phyloP scores from a whole-genome alignment of 2,113 vertebrate species.

The Pogonocichla stellata region DNA sequence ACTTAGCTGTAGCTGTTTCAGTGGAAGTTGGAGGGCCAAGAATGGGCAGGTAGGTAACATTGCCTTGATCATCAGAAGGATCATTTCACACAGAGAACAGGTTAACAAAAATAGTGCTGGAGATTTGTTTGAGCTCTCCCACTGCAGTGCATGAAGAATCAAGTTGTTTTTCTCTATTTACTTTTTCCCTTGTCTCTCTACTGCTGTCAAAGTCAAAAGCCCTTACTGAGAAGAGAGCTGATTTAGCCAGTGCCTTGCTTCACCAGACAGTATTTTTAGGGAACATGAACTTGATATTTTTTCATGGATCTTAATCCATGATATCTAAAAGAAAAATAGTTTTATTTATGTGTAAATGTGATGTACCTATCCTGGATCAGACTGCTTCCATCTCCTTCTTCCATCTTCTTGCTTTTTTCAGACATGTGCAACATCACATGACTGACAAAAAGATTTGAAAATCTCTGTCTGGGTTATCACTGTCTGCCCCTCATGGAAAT shows the following conservation, averaged over 20 bases:
- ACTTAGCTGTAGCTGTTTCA: neutral
- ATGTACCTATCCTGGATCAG: neutral
- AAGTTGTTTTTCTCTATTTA: neutral
- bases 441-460: neutral
- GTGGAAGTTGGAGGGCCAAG: neutral
- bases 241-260: neutral
- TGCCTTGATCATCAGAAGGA: neutral
- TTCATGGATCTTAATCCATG: neutral
- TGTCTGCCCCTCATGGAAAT: neutral
- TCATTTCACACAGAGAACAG: neutral
- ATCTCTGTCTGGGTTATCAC: neutral
- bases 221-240: neutral
- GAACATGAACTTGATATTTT: neutral
- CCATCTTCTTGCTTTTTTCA: neutral
- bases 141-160: neutral
- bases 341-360: neutral
- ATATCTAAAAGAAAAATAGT: neutral
- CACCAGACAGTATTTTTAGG: neutral
- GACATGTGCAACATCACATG: neutral
- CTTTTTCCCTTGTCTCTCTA: neutral
- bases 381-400: neutral
- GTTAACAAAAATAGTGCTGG: neutral
- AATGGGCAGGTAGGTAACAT: neutral
- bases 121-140: neutral
- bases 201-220: neutral